Evolutionary conservation across 2,888 invertebrate species (phyloP).

Genomic region (Aphidoletes aphidimyza): DNA sequence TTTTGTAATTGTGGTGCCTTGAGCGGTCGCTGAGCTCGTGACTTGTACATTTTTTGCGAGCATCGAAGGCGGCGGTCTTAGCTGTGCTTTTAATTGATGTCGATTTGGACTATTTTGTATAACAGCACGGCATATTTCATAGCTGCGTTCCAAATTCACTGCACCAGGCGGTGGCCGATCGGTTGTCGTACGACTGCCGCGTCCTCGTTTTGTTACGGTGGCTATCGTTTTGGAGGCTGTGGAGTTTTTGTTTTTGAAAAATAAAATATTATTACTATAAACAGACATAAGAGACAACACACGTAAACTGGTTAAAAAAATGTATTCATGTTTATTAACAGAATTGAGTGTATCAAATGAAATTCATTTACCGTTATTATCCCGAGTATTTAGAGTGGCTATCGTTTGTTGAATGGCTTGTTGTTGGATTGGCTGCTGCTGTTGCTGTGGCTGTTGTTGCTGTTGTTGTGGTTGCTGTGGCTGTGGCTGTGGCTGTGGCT

Average conservation of each 20-base stretch:
- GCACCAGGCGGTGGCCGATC: constrained; percentile 88
- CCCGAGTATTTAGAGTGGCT: constrained; percentile 64
- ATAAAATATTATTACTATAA: no score
- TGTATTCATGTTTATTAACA: no score
- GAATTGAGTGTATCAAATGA: no score
- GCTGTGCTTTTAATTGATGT: constrained; percentile 84
- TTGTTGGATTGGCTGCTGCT: no score
- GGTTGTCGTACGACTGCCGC: constrained; percentile 66
- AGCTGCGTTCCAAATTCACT: constrained; percentile 92
- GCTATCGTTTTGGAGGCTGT: background rate
- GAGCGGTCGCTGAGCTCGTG: background rate
- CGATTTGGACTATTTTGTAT: constrained; percentile 94
- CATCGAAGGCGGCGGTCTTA: constrained; percentile 86
- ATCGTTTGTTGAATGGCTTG: constrained; percentile 58
- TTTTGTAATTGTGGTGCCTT: background rate
- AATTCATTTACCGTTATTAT: background rate
- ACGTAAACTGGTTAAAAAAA: no score
- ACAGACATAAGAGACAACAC: no score
- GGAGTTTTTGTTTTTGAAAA: no score
- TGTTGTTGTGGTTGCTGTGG: constrained; percentile 57
- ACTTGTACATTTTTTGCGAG: constrained; percentile 63
- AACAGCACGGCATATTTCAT: constrained; percentile 93
- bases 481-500: constrained; percentile 57
- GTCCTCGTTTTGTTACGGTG: constrained; percentile 57
- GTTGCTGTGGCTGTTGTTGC: no score